Conservation (phyloP, 2,888 invertebrate genomes). For the Artemia sinica region DNA sequence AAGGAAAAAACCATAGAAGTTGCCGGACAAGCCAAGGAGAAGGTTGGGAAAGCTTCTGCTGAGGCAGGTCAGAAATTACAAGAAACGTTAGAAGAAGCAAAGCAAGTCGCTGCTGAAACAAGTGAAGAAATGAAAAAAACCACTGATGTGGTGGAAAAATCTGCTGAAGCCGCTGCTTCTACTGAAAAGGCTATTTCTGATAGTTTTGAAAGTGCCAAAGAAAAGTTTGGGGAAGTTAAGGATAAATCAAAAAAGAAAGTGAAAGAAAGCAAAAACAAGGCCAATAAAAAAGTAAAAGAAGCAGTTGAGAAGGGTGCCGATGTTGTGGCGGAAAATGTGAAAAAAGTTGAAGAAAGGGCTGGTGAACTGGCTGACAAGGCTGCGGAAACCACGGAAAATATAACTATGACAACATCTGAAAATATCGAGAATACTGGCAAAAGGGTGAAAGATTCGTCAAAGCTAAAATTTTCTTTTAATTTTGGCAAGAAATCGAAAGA, state of each 20-base stretch:
- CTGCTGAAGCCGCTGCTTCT: not conserved
- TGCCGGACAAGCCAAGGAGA: not conserved
- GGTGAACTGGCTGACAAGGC: not conserved
- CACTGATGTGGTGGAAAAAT: not conserved
- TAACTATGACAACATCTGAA: not conserved
- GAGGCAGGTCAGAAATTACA: not conserved
- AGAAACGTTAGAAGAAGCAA: not conserved
- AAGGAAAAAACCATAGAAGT: not conserved
- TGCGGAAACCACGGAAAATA: not conserved
- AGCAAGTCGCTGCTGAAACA: not conserved
- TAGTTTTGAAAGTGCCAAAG: not conserved
- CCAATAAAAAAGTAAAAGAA: constrained; percentile 11
- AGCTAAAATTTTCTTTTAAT: constrained; percentile 8
- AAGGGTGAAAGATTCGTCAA: not conserved
- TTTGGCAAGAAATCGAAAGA: constrained; percentile 7
- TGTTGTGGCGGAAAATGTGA: not conserved
- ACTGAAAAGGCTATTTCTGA: not conserved
- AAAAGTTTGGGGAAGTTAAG: not conserved
- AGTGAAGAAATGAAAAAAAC: not conserved
- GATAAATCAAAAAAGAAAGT: constrained; percentile 3
- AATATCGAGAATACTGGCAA: not conserved
- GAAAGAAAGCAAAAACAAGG: constrained; percentile 3
- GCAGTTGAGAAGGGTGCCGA: not conserved
- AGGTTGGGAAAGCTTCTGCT: not conserved
- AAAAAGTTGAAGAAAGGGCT: constrained; percentile 7